Conservation (phyloP, 2,888 invertebrate species). For the Torymus auratus region DNA sequence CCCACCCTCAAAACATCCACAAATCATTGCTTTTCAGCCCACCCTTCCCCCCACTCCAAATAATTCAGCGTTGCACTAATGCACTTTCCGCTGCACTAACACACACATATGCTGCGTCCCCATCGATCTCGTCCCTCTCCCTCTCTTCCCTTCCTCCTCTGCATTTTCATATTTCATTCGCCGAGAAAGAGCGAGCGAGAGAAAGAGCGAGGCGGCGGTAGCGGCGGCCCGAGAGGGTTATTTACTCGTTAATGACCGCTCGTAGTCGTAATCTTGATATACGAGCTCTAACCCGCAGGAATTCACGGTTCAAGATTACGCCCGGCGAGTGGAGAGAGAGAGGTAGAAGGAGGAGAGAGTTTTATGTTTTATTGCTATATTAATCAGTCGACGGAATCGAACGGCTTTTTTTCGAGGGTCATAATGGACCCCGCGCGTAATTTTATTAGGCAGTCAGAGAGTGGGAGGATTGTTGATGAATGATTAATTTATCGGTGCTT, state of each 20-base stretch:
- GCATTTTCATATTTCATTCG: slow-evolving; percentile 47
- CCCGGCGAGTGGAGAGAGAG: not conserved
- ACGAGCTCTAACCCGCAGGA: slow-evolving; percentile 42
- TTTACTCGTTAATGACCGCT: slow-evolving; percentile 53
- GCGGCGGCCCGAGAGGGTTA: slow-evolving; percentile 31
- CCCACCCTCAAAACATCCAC: too few relatives aligned
- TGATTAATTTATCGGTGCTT: too few relatives aligned
- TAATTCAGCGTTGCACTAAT: too few relatives aligned
- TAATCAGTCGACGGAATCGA: slow-evolving; percentile 24
- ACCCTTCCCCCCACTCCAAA: too few relatives aligned
- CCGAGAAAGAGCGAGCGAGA: slow-evolving; percentile 34
- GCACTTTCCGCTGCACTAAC: too few relatives aligned
- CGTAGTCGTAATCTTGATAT: slow-evolving; percentile 48
- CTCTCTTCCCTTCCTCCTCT: not conserved
- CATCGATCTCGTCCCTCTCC: slow-evolving; percentile 12
- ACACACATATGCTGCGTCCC: not conserved
- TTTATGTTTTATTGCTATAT: slow-evolving; percentile 43
- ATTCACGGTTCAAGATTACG: slow-evolving; percentile 42
- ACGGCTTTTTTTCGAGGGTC: too few relatives aligned
- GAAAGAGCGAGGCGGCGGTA: not conserved
- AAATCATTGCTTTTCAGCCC: too few relatives aligned
- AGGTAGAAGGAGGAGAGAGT: not conserved
- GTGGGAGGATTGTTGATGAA: too few relatives aligned
- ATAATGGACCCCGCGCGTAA: too few relatives aligned
- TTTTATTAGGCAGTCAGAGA: too few relatives aligned